Percentiles rank a stretch among this genome's conserved stretches.
Conservation (phyloP, 2,113 vertebrate species). For the Ivindomyrus marchei region DNA sequence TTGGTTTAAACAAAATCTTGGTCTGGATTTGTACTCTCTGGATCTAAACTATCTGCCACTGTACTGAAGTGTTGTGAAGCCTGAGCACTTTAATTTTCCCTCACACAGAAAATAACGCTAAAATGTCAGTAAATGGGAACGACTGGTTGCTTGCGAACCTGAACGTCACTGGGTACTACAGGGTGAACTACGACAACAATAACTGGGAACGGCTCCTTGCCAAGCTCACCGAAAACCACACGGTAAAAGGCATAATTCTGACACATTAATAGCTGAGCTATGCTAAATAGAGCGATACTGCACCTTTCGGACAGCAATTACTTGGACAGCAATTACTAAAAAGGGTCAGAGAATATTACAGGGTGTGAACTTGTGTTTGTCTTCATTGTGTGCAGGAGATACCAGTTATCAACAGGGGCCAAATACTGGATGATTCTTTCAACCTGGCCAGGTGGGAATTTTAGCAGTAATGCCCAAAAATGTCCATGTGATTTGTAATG, state of each 20-base stretch:
- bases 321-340: too few relatives aligned
- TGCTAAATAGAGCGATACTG: background rate
- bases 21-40: background rate
- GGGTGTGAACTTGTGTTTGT: background rate
- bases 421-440: conserved; percentile 80
- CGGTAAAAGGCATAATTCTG: conserved; percentile 44
- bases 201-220: conserved; percentile 72
- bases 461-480: background rate
- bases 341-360: background rate
- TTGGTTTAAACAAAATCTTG: background rate
- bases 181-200: conserved; percentile 75
- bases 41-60: background rate
- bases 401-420: conserved; percentile 78
- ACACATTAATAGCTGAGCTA: background rate
- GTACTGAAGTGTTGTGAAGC: background rate
- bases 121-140: background rate
- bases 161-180: conserved; percentile 74
- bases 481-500: background rate
- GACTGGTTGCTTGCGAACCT: conserved; percentile 80
- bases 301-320: background rate
- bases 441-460: conserved; percentile 76
- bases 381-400: conserved; percentile 55
- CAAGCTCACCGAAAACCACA: conserved; percentile 36
- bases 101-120: background rate
- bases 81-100: background rate